Evolutionary conservation across 2,797 vertebrate genomes (phyloP).

Genomic region (Synanceia verrucosa): DNA sequence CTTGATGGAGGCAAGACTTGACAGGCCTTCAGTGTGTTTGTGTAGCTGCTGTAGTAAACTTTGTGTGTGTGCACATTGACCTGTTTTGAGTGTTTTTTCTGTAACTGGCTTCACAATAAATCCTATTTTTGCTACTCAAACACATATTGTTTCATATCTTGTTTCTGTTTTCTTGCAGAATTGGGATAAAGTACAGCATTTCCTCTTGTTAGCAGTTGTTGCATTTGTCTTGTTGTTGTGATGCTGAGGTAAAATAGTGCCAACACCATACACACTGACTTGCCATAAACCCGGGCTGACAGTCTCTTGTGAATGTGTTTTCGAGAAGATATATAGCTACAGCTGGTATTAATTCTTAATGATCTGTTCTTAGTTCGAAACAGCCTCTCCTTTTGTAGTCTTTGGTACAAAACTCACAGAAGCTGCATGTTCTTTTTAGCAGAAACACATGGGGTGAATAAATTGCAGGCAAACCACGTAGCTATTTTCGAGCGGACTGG

Average conservation of each 20-base stretch:
- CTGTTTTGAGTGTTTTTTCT: slow-evolving; percentile 3
- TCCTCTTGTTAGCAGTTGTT: neutral
- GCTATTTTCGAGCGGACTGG: slow-evolving; percentile 35
- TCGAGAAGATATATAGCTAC: neutral
- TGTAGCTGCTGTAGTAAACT: neutral
- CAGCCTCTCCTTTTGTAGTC: slow-evolving; percentile 6
- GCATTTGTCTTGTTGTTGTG: neutral
- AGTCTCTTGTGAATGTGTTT: slow-evolving; percentile 1
- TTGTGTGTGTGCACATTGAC: too few relatives aligned
- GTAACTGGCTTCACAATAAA: neutral
- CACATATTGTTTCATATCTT: neutral
- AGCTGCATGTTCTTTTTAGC: neutral
- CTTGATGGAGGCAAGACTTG: slow-evolving; percentile 36
- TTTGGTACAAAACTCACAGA: slow-evolving; percentile 11
- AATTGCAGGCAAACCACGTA: neutral
- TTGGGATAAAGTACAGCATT: neutral
- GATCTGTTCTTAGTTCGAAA: neutral
- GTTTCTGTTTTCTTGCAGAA: slow-evolving; percentile 4
- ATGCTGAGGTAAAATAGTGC: neutral
- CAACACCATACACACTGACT: neutral
- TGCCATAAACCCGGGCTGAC: neutral
- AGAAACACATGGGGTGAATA: neutral
- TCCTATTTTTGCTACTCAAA: neutral
- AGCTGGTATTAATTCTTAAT: slow-evolving; percentile 13
- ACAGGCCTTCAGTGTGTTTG: slow-evolving; percentile 36